A percentile compares a stretch with the other conserved stretches of the same genome.
phyloP scores from a whole-genome alignment of 1,140 invertebrate genomes.

The Anoplolepis gracilipes region DNA sequence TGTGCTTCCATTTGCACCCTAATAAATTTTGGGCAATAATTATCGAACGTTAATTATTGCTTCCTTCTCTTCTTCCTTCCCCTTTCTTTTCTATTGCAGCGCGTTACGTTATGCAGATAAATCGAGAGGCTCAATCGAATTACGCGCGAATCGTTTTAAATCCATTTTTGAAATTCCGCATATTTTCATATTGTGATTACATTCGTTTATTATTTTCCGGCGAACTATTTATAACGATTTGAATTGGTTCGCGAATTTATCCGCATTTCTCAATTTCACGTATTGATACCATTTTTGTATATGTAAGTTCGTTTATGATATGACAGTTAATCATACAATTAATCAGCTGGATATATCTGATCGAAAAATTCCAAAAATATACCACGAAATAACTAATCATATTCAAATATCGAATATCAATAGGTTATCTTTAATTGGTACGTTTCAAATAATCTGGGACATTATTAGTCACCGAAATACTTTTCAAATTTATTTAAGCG shows the following conservation, averaged over 20 bases:
- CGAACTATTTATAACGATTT: not conserved
- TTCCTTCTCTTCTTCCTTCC: too few relatives aligned
- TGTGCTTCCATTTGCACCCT: conserved; percentile 32
- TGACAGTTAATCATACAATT: not conserved
- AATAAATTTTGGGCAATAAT: conserved; percentile 53
- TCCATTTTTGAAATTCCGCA: not conserved
- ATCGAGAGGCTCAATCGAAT: conserved; percentile 18
- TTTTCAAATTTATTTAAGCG: not conserved
- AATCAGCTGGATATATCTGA: not conserved
- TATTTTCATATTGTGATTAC: not conserved
- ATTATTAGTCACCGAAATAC: not conserved
- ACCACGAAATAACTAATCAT: not conserved
- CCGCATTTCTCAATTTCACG: not conserved
- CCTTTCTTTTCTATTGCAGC: not conserved
- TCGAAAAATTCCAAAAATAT: not conserved
- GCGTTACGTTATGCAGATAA: conserved; percentile 6
- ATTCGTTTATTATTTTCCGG: conserved; percentile 8
- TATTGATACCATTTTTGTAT: not conserved
- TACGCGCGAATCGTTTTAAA: conserved; percentile 17
- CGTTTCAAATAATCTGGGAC: not conserved
- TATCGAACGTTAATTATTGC: conserved; percentile 9
- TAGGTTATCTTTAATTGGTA: not conserved
- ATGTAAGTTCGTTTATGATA: not conserved
- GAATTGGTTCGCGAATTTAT: not conserved
- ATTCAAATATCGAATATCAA: conserved; percentile 48